phyloP scores from a whole-genome alignment of 2,113 vertebrate species.

The Ptychochromis oligacanthus region DNA sequence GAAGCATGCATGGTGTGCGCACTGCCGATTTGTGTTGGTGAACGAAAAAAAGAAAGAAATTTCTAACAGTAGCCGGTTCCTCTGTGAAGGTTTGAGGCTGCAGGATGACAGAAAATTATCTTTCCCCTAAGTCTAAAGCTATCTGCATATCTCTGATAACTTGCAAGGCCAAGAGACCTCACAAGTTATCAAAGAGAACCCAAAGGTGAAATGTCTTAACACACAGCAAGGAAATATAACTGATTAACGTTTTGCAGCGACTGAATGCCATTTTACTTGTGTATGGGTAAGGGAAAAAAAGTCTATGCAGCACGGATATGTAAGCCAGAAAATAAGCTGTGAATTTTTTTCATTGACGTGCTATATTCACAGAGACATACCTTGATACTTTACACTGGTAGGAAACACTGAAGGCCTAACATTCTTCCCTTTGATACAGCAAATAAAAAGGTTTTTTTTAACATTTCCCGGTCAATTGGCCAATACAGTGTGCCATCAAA shows the following conservation, averaged over 20 bases:
- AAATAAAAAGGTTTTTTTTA: slow-evolving; percentile 27
- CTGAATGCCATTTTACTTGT: slow-evolving; percentile 32
- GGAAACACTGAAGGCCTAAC: slow-evolving; percentile 37
- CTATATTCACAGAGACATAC: slow-evolving; percentile 13
- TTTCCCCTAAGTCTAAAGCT: slow-evolving; percentile 42
- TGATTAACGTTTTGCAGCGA: slow-evolving; percentile 44
- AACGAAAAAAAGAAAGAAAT: slow-evolving; percentile 23
- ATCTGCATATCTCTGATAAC: slow-evolving; percentile 52
- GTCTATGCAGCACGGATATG: slow-evolving; percentile 18
- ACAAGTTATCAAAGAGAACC: slow-evolving; percentile 50
- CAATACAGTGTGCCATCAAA: slow-evolving; percentile 22
- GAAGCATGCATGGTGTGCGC: slow-evolving; percentile 28
- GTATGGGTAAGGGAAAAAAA: slow-evolving; percentile 20
- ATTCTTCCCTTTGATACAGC: slow-evolving; percentile 19
- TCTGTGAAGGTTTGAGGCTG: slow-evolving; percentile 59
- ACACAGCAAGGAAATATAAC: slow-evolving; percentile 39
- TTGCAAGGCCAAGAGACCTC: slow-evolving; percentile 37
- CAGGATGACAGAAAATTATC: slow-evolving; percentile 53
- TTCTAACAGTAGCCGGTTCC: slow-evolving; percentile 20
- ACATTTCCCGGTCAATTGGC: slow-evolving; percentile 11
- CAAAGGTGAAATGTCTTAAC: slow-evolving; percentile 55
- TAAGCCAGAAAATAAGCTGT: slow-evolving; percentile 20
- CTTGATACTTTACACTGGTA: slow-evolving; percentile 25
- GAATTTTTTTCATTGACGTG: slow-evolving; percentile 1
- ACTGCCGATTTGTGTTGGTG: slow-evolving; percentile 33